Percentiles rank a stretch among this genome's conserved stretches.
phyloP scores from a whole-genome alignment of 1,140 invertebrate genomes.

The Pristionchus pacificus region DNA sequence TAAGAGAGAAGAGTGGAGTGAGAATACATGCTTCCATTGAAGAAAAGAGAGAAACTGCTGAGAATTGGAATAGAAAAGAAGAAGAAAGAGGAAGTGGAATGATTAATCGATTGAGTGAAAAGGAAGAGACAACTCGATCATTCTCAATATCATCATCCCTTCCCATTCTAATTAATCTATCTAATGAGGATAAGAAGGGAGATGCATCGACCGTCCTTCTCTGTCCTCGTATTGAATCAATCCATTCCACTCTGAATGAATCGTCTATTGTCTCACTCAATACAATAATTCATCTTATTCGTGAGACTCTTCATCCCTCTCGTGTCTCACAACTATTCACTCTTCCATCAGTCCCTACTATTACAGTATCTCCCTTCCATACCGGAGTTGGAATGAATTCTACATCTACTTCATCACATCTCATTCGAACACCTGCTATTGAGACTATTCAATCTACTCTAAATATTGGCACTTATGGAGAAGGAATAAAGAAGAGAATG shows the following conservation, averaged over 20 bases:
- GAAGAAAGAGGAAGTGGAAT: neutral
- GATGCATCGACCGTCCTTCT: neutral
- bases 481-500: conserved; percentile 16
- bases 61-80: conserved; percentile 19
- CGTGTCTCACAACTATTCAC: conserved; percentile 20
- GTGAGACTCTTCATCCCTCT: conserved; percentile 20
- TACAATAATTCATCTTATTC: conserved; percentile 31
- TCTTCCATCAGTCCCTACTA: conserved; percentile 23
- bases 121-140: too few species aligned
- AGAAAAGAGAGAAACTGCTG: conserved; percentile 8
- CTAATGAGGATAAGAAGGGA: neutral
- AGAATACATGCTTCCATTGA: neutral
- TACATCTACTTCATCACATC: neutral
- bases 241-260: conserved; percentile 17
- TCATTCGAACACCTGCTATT: conserved; percentile 13
- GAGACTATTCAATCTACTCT: conserved; percentile 3
- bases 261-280: conserved; percentile 27
- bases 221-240: conserved; percentile 13
- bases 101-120: neutral
- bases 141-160: too few species aligned
- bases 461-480: neutral
- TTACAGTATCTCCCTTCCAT: conserved; percentile 33
- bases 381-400: conserved; percentile 11
- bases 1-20: neutral
- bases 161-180: too few species aligned